Evolutionary conservation across 2,113 vertebrate genomes (phyloP).

Genomic region (Sakesphorus luctuosus): DNA sequence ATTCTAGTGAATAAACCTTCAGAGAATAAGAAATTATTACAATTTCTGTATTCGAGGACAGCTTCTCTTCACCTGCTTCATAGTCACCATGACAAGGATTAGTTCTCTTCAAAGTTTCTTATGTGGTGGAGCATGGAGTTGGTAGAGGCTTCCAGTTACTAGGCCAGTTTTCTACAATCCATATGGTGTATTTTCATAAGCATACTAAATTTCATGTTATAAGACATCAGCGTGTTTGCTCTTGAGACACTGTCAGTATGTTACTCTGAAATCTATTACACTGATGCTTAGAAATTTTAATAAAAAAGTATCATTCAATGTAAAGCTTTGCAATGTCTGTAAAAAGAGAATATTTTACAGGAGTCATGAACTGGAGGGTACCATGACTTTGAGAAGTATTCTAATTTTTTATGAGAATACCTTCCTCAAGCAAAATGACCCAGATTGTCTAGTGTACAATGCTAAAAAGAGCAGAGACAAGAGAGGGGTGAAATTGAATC

Average conservation of each 20-base stretch:
- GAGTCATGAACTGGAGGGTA: not conserved
- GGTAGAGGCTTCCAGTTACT: not conserved
- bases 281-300: not conserved
- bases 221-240: fast-evolving
- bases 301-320: not conserved
- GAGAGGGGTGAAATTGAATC: not conserved
- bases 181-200: not conserved
- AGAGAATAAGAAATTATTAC: not conserved
- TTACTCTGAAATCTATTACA: not conserved
- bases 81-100: not conserved
- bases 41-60: not conserved
- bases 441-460: not conserved
- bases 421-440: not conserved
- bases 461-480: not conserved
- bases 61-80: not conserved
- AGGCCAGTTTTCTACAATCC: not conserved
- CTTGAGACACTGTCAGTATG: not conserved
- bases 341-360: not conserved
- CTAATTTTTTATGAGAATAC: not conserved
- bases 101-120: not conserved
- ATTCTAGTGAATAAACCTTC: not conserved
- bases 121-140: fast-evolving
- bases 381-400: not conserved
- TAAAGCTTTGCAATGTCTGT: not conserved
- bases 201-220: not conserved